Evolutionary conservation across 2,888 invertebrate species (phyloP).

Genomic region (Nebria salina): DNA sequence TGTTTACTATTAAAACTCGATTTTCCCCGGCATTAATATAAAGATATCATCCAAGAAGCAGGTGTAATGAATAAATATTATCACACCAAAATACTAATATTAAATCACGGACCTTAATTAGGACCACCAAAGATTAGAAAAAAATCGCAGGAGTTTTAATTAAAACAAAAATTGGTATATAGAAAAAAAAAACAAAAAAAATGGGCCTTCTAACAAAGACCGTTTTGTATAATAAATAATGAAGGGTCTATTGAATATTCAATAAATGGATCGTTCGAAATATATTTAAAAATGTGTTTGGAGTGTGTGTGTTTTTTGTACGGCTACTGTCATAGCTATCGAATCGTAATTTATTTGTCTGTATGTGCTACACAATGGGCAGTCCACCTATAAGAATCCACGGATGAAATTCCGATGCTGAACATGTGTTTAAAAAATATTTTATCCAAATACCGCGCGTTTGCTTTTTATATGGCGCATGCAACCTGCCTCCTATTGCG

Average conservation of each 20-base stretch:
- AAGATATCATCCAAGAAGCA: conserved; percentile 30
- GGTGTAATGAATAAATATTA: conserved; percentile 30
- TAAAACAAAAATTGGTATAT: neutral
- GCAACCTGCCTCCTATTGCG: conserved; percentile 14
- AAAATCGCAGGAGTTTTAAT: conserved; percentile 2
- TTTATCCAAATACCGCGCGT: conserved; percentile 61
- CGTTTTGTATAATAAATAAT: conserved; percentile 45
- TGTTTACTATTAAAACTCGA: conserved; percentile 30
- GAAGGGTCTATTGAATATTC: conserved; percentile 45
- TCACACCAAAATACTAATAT: conserved; percentile 24
- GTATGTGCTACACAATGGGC: conserved; percentile 61
- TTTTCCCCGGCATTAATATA: conserved; percentile 20
- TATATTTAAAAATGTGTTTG: conserved; percentile 42
- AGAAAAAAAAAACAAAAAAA: conserved; percentile 19
- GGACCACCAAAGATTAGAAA: conserved; percentile 20
- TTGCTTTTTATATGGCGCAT: conserved; percentile 50
- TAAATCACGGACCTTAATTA: neutral
- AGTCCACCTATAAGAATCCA: conserved; percentile 59
- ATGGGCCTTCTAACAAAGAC: conserved; percentile 15
- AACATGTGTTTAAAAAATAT: conserved; percentile 64
- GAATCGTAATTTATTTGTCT: conserved; percentile 64
- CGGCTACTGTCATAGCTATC: conserved; percentile 63
- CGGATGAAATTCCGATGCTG: conserved; percentile 61
- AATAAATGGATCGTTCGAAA: conserved; percentile 39
- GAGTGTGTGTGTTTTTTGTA: conserved; percentile 26